A percentile compares a stretch with the other conserved stretches of the same genome.
phyloP scores from a whole-genome alignment of 1,140 invertebrate species.

The Oscheius sp. region DNA sequence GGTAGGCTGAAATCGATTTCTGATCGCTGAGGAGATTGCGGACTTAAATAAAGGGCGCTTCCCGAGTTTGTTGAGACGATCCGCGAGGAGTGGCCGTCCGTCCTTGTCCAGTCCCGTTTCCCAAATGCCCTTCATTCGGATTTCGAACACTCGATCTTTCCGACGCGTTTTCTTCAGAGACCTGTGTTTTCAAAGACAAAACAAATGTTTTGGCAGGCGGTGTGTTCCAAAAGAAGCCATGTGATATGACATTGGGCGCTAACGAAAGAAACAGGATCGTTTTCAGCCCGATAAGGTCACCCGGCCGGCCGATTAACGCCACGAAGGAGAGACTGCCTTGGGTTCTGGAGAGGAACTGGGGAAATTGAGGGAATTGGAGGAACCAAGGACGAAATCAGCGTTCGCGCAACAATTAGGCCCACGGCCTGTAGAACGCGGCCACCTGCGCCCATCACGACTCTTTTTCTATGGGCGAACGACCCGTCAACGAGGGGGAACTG shows the following conservation, averaged over 20 bases:
- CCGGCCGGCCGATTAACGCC: no score
- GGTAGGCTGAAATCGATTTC: no score
- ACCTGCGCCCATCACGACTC: no score
- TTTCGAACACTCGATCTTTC: neutral
- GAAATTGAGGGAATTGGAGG: neutral
- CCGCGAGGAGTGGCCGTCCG: conserved; percentile 1
- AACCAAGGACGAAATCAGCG: neutral
- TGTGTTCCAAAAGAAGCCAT: neutral
- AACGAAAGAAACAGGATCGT: neutral
- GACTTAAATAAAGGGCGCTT: no score
- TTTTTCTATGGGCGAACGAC: no score
- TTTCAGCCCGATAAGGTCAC: conserved; percentile 1
- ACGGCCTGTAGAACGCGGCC: neutral
- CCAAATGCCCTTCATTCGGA: no score
- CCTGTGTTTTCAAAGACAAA: no score
- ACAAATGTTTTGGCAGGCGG: neutral
- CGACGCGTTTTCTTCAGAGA: neutral
- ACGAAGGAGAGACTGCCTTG: no score
- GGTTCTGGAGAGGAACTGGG: neutral
- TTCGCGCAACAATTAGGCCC: neutral
- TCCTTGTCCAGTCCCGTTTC: neutral
- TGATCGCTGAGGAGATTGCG: no score
- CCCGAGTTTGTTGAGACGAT: no score
- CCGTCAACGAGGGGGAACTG: no score
- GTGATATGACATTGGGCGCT: conserved; percentile 8